Evolutionary conservation across 2,888 invertebrate species (phyloP).

Genomic region (Arctia plantaginis): DNA sequence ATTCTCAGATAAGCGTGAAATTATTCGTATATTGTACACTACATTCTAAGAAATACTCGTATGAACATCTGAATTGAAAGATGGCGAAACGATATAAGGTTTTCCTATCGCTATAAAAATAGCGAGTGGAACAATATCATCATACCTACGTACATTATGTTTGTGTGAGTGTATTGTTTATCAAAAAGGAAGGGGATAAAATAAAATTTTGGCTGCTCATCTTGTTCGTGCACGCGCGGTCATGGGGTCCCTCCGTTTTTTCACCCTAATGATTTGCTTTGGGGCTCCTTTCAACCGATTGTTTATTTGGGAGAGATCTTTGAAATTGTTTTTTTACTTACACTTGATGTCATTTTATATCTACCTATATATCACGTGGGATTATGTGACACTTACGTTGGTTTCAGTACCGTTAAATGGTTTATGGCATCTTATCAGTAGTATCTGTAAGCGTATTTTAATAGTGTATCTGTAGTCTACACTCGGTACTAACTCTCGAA

Average conservation of each 20-base stretch:
- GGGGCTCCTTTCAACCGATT: constrained; percentile 71
- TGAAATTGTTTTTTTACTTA: constrained; percentile 58
- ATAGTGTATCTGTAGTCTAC: not conserved
- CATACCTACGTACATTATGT: constrained; percentile 42
- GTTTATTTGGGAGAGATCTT: constrained; percentile 69
- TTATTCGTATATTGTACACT: constrained; percentile 26
- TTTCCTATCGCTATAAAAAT: not conserved
- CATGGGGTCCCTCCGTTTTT: constrained; percentile 64
- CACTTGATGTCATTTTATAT: constrained; percentile 44
- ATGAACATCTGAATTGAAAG: constrained; percentile 13
- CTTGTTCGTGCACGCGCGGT: constrained; percentile 60
- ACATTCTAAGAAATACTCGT: constrained; percentile 9
- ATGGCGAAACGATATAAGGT: not conserved
- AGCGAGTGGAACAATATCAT: constrained; percentile 38
- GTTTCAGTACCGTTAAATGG: not conserved
- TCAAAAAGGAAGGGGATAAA: constrained; percentile 61
- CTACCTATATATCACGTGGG: not conserved
- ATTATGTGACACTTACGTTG: not conserved
- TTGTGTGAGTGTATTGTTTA: constrained; percentile 63
- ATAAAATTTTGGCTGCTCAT: constrained; percentile 72
- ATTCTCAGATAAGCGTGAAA: constrained; percentile 33
- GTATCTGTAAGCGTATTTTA: not conserved
- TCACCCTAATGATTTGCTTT: constrained; percentile 72
- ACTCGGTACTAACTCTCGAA: too few relatives aligned
- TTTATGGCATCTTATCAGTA: not conserved